Base-by-base conservation (phyloP, 2,113 vertebrate species). In the Okapia johnstoni region DNA sequence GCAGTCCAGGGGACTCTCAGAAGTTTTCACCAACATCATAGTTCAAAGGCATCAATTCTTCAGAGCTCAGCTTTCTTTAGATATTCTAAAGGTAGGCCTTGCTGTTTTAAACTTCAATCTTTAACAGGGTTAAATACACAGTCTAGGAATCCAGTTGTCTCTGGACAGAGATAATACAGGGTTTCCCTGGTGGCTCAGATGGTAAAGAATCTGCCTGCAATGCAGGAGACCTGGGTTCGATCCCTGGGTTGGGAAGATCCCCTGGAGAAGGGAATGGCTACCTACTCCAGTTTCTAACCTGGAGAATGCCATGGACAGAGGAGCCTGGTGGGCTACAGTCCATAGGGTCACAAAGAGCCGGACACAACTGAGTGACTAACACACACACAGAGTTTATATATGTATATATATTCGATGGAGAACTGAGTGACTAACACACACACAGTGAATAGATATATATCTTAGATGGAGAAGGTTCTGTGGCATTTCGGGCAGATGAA, bases 401-500 rank as follows among this genome's bases (percentile, higher is more conserved):
- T 6, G n/a, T n/a, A 46, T 8, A 46, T 46, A 54, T 15, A 52
- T 52, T 16, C 5, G 52, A 52, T 15, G 15, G 16, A 16, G 52
- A 52, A 52, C 52, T 15, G 15, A 52, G 52, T 52, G 52, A 52
- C 52, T 52, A 5, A 19, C 52, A 16, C 52, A 52, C 52, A 54
- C 5, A 40, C n/a, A 36, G 63, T 23, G 36, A 36, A 36, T 1
- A 5, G 0, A 23, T 33, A 2, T 12, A 7, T 2, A 0, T 0
- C 13, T 36, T n/a, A 81, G 33, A 14, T 54, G 30, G n/a, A 17
- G 70, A 26, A n/a, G 70, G 54, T 7, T 58, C 73, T n/a, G 14
- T 2, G 21, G 54, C 40, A 3, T n/a, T n/a, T 58, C 17, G 7
- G 54, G 50, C 50, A 25, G 28, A n/a, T 40, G 50, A 70, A n/a